These are phyloP conservation scores for Tenthredo mesomela DNA, from an alignment of 2,888 invertebrate genomes.

Conservation along the genomic window DNA sequence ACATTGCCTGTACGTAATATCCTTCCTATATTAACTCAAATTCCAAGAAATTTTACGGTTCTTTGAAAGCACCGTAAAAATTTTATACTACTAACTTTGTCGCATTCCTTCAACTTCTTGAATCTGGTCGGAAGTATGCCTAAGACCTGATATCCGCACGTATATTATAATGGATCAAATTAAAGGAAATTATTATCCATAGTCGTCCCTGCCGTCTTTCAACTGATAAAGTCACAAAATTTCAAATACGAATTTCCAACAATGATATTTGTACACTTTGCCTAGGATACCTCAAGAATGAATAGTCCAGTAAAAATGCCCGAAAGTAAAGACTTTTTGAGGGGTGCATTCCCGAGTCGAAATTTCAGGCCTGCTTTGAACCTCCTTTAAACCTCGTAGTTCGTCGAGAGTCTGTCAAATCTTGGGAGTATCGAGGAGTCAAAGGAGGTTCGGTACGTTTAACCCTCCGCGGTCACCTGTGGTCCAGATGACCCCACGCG, in stretches of 20 bases:
- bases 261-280: too few relatives aligned
- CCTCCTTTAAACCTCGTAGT: too few relatives aligned
- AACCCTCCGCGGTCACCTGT: too few relatives aligned
- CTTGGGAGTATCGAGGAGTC: too few relatives aligned
- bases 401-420: too few relatives aligned
- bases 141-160: neutral
- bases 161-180: neutral
- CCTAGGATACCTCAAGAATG: neutral
- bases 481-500: too few relatives aligned
- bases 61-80: conserved; percentile 32
- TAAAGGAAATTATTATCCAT: neutral
- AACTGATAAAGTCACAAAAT: neutral
- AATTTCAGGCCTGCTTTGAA: too few relatives aligned
- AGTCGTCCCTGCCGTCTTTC: neutral
- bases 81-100: conserved; percentile 6
- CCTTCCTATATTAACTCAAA: conserved; percentile 30
- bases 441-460: too few relatives aligned
- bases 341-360: too few relatives aligned
- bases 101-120: conserved; percentile 10
- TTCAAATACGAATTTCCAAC: too few relatives aligned
- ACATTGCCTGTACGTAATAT: conserved; percentile 16
- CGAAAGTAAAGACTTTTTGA: too few relatives aligned
- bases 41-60: conserved; percentile 33
- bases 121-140: neutral
- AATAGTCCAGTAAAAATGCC: too few relatives aligned